Evolutionary conservation across 2,113 vertebrate genomes (phyloP), one percentile per base, ranked within the genome.

Genomic region (Ciconia maguari): DNA sequence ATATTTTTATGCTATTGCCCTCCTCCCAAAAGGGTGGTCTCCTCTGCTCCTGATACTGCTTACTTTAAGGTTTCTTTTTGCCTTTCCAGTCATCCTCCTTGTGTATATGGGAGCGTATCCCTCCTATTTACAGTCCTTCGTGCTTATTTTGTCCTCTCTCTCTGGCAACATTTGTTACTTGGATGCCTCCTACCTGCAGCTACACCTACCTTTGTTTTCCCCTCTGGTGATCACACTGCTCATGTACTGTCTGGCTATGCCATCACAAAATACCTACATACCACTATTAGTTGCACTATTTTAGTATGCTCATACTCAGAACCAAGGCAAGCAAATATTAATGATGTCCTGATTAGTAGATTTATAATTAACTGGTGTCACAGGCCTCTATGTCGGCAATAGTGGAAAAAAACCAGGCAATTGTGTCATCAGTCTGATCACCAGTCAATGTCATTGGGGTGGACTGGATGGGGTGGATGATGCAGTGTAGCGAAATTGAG

Each of bases 341-440:
- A 57, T 71, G 52, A n/a, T 51, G 34, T 54, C 51, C 21, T 65
- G 48, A 48, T 70, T 48, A 54, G 26, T 42, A 90, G 25, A 60
- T 81, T 48, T 90, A 30, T 36, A 82, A 52, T 48, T 54, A 32
- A 17, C 9, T 25, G 16, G 10, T 77, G 14, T 30, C 22, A 36
- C 54, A 68, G 30, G 66, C n/a, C 24, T 60, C 64, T 76, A 34
- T 51, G 32, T 58, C 11, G 3, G 14, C 27, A 48, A 7, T 5
- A 76, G 25, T 48, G 38, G 30, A 41, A 75, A 41, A 75, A 75
- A 78, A 2, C 4, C 12, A 58, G 34, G 32, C n/a, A 38, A 29
- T 36, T 46, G 8, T 68, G 7, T 68, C 0, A 0, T 85, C 30
- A 38, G 21, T 38, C 38, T 69, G 42, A 49, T 36, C 22, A 34